These are phyloP conservation scores for Desmophyllum pertusum DNA, from an alignment of 92 coral and sea anemone genomes.

Conservation along the genomic window DNA sequence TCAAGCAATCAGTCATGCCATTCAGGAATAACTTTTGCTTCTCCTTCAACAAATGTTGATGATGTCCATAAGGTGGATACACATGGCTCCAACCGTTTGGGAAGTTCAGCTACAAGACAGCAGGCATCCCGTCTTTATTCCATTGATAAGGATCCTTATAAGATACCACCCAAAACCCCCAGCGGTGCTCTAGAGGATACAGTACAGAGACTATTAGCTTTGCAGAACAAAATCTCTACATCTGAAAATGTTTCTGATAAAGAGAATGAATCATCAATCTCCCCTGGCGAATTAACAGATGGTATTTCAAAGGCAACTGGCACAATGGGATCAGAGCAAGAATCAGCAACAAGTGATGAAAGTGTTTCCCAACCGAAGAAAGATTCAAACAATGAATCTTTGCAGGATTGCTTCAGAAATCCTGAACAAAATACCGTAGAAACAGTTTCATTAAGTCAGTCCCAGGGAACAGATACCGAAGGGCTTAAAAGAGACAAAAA, in stretches of 20 bases:
- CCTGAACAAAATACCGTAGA: neutral
- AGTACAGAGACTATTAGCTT: conserved; percentile 15
- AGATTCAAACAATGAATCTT: neutral
- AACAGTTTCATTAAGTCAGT: neutral
- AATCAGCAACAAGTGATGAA: neutral
- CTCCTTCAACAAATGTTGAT: neutral
- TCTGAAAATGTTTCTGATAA: neutral
- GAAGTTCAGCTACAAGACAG: neutral
- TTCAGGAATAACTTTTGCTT: neutral
- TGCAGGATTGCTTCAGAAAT: neutral
- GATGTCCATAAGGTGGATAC: neutral
- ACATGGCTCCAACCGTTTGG: neutral
- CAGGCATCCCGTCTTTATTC: neutral
- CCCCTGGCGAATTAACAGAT: neutral
- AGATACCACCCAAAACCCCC: conserved; percentile 8
- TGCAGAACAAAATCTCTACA: neutral
- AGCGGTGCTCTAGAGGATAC: conserved; percentile 16
- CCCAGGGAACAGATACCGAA: neutral
- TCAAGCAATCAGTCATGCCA: neutral
- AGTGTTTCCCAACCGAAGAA: neutral
- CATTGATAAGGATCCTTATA: neutral
- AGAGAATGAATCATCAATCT: neutral
- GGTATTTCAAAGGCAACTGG: neutral
- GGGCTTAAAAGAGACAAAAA: neutral
- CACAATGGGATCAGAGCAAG: neutral